Percentiles rank a stretch among this genome's conserved stretches.
phyloP scores from a whole-genome alignment of 2,797 vertebrate species.

The Microctenopoma lineatum region DNA sequence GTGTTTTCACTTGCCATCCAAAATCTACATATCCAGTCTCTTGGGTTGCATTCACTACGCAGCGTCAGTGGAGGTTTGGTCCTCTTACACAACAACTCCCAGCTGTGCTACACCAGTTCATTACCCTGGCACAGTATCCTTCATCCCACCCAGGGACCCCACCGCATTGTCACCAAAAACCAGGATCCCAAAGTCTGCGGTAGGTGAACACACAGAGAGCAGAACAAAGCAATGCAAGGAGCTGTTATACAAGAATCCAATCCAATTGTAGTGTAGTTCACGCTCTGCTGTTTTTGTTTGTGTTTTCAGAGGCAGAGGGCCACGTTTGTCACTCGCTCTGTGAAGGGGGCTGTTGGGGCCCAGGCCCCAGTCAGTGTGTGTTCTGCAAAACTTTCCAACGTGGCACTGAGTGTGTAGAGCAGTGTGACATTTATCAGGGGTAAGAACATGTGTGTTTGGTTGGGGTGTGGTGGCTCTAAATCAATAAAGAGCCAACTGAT shows the following conservation, averaged over 20 bases:
- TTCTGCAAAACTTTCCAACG: slow-evolving; percentile 88
- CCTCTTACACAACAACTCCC: slow-evolving; percentile 89
- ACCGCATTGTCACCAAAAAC: slow-evolving; percentile 87
- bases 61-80: slow-evolving; percentile 93
- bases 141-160: slow-evolving; percentile 83
- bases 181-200: slow-evolving; percentile 84
- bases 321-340: slow-evolving; percentile 88
- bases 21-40: slow-evolving; percentile 87
- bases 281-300: slow-evolving; percentile 18
- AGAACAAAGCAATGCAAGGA: too few species aligned
- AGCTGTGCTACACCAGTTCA: slow-evolving; percentile 89
- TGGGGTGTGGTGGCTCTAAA: slow-evolving; percentile 14
- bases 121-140: slow-evolving; percentile 88
- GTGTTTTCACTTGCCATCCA: slow-evolving; percentile 92
- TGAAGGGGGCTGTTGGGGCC: slow-evolving; percentile 91
- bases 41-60: slow-evolving; percentile 90
- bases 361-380: slow-evolving; percentile 90
- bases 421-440: slow-evolving; percentile 91
- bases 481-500: slow-evolving; percentile 12
- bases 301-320: slow-evolving; percentile 81
- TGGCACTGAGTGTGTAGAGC: slow-evolving; percentile 90
- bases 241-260: too few species aligned
- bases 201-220: too few species aligned
- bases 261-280: neutral
- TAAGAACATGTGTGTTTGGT: slow-evolving; percentile 64